Base-by-base conservation (phyloP, 2,797 vertebrate species). In the Vipera latastei region DNA sequence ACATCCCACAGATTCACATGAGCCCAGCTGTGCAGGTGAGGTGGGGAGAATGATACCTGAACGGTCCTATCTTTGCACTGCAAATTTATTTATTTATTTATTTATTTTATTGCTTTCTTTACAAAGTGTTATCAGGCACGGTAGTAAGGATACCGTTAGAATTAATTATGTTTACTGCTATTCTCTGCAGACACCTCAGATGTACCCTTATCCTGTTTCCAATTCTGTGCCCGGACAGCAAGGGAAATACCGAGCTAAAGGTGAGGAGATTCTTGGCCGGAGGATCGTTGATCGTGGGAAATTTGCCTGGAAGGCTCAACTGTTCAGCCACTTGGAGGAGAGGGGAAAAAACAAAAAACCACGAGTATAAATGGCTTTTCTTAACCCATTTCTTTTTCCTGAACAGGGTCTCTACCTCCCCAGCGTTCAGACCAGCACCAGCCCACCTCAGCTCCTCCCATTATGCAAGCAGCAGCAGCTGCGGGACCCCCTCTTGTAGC, bases 131-230 rank as follows among this genome's bases (percentile, higher is more conserved):
- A 18, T 0, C 38, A 22, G 44, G 20, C 11, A 13, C n/a, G 28
- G 86, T 20, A 57, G 44, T 44, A 25, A 2, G 9, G 4, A 63
- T 22, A 57, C 0, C 59, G 0, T 0, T 11, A 48, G 26, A 61
- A 44, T 28, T 78, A 4, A 3, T 51, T 38, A 53, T 38, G 57
- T 90, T 26, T 89, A 28, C 60, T 51, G 44, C n/a, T 90, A 5
- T 32, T 87, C 4, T 25, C 12, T 95, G 38, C 94, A 99, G 98
- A 97, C 98, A 5, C 98, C 98, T 92, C 98, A 97, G 91, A 98
- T 99, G 98, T 99, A 98, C 96, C 98, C 98, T 11, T 99, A 99
- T 96, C 98, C 98, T 53, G 98, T 99, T 96, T 98, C 98, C 55
- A 97, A 95, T 91, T 97, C 97, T 32, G 97, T 97, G 93, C 97